Percentiles rank a stretch among this genome's conserved stretches.
Conservation (phyloP, 2,797 vertebrate genomes). For the Liparis tanakae region DNA sequence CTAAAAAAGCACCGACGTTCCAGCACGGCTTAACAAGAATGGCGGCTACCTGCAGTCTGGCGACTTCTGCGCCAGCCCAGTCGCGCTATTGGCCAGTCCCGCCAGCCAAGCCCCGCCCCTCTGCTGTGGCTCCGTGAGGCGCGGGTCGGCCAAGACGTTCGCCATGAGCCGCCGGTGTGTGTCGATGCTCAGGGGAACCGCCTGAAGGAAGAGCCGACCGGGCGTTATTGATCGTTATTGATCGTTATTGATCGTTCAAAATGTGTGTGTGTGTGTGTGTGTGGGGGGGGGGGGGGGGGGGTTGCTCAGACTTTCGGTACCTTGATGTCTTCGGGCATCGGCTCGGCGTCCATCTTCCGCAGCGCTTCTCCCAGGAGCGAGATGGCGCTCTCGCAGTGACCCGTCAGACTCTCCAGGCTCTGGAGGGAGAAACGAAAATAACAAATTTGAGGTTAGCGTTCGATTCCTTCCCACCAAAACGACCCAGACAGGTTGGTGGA, state of each 20-base stretch:
- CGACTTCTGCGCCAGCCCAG: constrained; percentile 81
- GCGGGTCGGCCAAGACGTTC: constrained; percentile 87
- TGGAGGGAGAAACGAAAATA: constrained; percentile 25
- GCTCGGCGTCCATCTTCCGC: constrained; percentile 78
- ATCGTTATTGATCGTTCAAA: too few relatives aligned
- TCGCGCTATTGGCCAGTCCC: constrained; percentile 78
- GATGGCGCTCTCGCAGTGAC: constrained; percentile 83
- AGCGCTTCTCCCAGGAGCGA: constrained; percentile 80
- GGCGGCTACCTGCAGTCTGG: constrained; percentile 87
- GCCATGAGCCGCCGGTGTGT: constrained; percentile 86
- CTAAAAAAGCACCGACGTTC: not conserved
- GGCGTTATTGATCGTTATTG: not conserved
- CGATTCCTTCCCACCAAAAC: not conserved
- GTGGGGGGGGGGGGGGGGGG: too few relatives aligned
- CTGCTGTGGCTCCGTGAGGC: constrained; percentile 87
- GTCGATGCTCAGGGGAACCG: constrained; percentile 78
- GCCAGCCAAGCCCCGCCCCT: constrained; percentile 90
- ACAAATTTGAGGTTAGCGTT: not conserved
- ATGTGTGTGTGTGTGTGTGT: too few relatives aligned
- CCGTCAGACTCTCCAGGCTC: constrained; percentile 84
- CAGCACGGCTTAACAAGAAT: not conserved
- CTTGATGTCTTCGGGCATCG: constrained; percentile 80
- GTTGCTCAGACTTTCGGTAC: constrained; percentile 44
- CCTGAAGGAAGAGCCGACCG: constrained; percentile 67
- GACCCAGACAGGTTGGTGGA: not conserved